These are phyloP conservation scores for Pantherophis alleghaniensis DNA, from an alignment of 2,797 vertebrate genomes.

Conservation along the genomic window DNA sequence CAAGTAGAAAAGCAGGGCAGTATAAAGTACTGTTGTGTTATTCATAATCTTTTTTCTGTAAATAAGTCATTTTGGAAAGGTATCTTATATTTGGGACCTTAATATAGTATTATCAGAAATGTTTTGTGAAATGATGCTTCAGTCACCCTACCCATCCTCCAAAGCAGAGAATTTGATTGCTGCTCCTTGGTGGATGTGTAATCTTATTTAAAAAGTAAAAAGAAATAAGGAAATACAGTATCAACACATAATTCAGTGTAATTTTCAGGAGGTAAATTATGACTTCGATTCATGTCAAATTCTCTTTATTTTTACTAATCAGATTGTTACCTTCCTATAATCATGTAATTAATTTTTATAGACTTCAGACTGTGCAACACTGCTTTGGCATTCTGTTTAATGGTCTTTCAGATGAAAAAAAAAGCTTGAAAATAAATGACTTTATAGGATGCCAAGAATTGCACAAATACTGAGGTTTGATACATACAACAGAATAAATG, in stretches of 20 bases:
- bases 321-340: slow-evolving; percentile 33
- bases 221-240: neutral
- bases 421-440: slow-evolving; percentile 68
- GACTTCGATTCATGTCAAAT: slow-evolving; percentile 63
- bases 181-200: neutral
- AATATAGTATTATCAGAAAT: neutral
- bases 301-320: slow-evolving; percentile 40
- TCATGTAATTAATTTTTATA: slow-evolving; percentile 61
- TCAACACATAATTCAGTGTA: neutral
- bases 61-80: neutral
- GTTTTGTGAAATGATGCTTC: neutral
- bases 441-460: slow-evolving; percentile 43
- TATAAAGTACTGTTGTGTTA: neutral
- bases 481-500: slow-evolving; percentile 47
- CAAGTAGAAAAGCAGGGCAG: neutral
- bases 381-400: slow-evolving; percentile 67
- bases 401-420: slow-evolving; percentile 68
- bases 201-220: neutral
- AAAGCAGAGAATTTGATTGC: neutral
- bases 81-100: neutral
- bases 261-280: neutral
- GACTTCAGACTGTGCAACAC: slow-evolving; percentile 61
- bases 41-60: neutral
- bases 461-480: neutral
- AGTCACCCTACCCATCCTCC: neutral